Percentiles rank a stretch among this genome's conserved stretches.
phyloP scores from a whole-genome alignment of 37 sponge, comb jelly and placozoan species.

The Halichondria panicea region DNA sequence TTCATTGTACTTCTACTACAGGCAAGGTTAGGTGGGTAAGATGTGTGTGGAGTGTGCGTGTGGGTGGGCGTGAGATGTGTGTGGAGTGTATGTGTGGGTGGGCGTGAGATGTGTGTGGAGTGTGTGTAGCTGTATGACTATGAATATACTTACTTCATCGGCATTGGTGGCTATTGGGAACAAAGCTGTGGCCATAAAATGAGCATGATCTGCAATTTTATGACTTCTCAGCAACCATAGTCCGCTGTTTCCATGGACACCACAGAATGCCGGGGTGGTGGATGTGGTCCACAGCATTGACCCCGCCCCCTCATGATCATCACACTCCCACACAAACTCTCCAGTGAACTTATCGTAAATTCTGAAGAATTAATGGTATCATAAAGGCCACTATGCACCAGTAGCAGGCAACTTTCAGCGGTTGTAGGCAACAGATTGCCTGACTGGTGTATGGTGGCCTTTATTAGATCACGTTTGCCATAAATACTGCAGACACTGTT shows the following conservation, averaged over 20 bases:
- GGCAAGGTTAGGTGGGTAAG: too few species aligned
- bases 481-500: too few species aligned
- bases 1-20: background rate
- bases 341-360: slow-evolving; percentile 62
- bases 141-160: slow-evolving; percentile 36
- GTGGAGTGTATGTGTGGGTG: background rate
- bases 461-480: too few species aligned
- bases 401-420: too few species aligned
- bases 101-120: too few species aligned
- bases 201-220: slow-evolving; percentile 49
- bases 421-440: too few species aligned
- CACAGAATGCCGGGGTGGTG: slow-evolving; percentile 6
- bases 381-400: too few species aligned
- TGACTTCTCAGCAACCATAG: slow-evolving; percentile 53
- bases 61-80: background rate
- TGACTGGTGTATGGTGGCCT: too few species aligned
- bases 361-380: slow-evolving; percentile 11
- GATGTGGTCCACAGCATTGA: slow-evolving; percentile 26
- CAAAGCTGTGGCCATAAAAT: slow-evolving; percentile 43
- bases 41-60: background rate
- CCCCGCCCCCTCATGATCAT: slow-evolving; percentile 50
- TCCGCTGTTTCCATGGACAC: slow-evolving; percentile 44
- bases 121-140: background rate
- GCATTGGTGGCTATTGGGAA: slow-evolving; percentile 70
- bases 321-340: slow-evolving; percentile 68